These are phyloP conservation scores for Lophura nycthemera DNA, from an alignment of 2,113 vertebrate genomes.

Conservation along the genomic window DNA sequence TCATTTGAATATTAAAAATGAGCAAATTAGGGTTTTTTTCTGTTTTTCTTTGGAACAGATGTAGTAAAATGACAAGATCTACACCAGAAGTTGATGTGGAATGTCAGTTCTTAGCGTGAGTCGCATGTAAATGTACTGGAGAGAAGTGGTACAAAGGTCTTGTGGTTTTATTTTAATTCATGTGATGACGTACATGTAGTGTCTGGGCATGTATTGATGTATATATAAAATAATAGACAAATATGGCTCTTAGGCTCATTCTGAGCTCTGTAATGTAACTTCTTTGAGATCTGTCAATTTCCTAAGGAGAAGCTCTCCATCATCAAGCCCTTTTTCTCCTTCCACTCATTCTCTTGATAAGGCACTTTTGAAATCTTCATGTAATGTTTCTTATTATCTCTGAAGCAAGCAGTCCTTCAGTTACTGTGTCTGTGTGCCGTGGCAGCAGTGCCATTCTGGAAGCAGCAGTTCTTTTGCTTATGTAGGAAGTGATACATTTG, in stretches of 20 bases:
- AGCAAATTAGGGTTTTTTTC: not conserved
- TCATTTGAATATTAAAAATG: not conserved
- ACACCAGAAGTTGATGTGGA: not conserved
- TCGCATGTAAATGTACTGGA: not conserved
- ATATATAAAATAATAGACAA: not conserved
- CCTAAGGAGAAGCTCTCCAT: not conserved
- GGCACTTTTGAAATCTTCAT: not conserved
- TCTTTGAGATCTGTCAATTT: not conserved
- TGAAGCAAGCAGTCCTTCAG: not conserved
- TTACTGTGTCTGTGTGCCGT: rapidly evolving
- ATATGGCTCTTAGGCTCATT: not conserved
- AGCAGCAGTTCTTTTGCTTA: not conserved
- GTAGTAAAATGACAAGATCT: not conserved
- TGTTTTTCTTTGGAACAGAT: not conserved
- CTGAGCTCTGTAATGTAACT: not conserved
- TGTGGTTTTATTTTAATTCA: not conserved
- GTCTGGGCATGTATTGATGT: not conserved
- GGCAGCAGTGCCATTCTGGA: rapidly evolving
- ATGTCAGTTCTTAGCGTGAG: not conserved
- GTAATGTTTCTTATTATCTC: not conserved
- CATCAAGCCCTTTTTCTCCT: not conserved
- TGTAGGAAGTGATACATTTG: conserved; percentile 2
- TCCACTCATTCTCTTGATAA: not conserved
- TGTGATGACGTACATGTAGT: not conserved
- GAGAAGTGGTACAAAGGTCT: not conserved